Evolutionary conservation across 1,140 invertebrate genomes (phyloP), one percentile per base, ranked within the genome.

Genomic region (Papilio aristodemus): DNA sequence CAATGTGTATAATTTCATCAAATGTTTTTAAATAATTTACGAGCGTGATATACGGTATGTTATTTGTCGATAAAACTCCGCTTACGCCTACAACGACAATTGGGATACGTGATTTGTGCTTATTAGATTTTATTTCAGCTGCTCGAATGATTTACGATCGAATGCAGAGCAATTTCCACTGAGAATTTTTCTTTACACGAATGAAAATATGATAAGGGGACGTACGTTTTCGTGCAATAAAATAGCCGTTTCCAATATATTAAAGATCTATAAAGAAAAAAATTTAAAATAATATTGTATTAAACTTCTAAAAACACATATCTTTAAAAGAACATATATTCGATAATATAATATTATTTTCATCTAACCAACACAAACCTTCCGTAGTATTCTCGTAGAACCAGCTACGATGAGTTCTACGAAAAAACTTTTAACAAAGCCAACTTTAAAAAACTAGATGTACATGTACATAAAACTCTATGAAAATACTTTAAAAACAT

Each of bases 111-210:
- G 46, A 54, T 54, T 54, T 54, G 46, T 54, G 46, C 46, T 54
- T 54, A 54, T 54, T 54, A 54, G 46, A 54, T 54, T 54, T 54
- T 54, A 54, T 54, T 54, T 54, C 46, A 19, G 46, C 46, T 54
- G 46, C 46, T 54, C 46, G 10, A 25, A 25, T 54, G 19, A 54
- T 54, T 54, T 54, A 54, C 46, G 46, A 54, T 54, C 46, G 46
- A 54, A 54, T 54, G 19, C 19, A 22, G 46, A 25, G 46, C 19
- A 54, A 25, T 54, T 54, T 54, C 19, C 46, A 54, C 46, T 54
- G 46, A 54, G 46, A 54, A 54, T 54, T 54, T 54, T 54, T 54
- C 46, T 54, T 54, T 54, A 54, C 10, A 25, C 19, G 17, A 54
- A 54, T 54, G 19, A 54, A 54, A 54, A 25, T 54, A 54, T 54